These are phyloP conservation scores for Heliornis fulica DNA, from an alignment of 2,113 vertebrate genomes.

Conservation along the genomic window DNA sequence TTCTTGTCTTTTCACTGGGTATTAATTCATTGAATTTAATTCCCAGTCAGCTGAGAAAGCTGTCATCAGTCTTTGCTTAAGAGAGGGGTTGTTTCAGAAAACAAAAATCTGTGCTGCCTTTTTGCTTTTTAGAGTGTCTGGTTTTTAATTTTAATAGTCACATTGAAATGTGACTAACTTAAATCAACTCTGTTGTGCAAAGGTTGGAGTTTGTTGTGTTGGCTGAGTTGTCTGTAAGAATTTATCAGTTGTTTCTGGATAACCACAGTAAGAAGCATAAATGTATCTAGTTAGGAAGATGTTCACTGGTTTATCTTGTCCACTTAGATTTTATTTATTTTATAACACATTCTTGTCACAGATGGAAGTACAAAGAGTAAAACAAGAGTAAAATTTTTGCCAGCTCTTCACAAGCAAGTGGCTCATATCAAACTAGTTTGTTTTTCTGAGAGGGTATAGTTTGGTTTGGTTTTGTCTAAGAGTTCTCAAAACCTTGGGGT, in stretches of 20 bases:
- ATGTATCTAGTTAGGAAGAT: no score
- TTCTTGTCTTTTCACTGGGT: fast-evolving
- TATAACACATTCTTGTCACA: not conserved
- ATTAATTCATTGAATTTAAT: fast-evolving
- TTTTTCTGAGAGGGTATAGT: not conserved
- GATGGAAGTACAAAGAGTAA: not conserved
- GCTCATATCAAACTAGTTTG: not conserved
- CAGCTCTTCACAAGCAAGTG: not conserved
- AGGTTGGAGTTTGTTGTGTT: not conserved
- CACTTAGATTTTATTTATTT: not conserved
- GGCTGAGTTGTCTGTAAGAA: not conserved
- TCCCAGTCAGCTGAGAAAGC: not conserved
- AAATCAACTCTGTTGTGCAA: not conserved
- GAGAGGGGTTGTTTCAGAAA: not conserved
- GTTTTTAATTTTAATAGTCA: no score
- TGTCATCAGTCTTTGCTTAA: not conserved
- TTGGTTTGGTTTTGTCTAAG: not conserved
- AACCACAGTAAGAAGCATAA: not conserved
- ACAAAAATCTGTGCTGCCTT: not conserved
- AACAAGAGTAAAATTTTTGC: not conserved
- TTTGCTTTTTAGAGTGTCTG: not conserved
- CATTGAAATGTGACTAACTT: no score
- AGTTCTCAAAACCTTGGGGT: not conserved
- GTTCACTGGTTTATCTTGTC: not conserved
- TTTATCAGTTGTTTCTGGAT: fast-evolving